phyloP scores from a whole-genome alignment of 2,797 vertebrate genomes.

The Acomys russatus region DNA sequence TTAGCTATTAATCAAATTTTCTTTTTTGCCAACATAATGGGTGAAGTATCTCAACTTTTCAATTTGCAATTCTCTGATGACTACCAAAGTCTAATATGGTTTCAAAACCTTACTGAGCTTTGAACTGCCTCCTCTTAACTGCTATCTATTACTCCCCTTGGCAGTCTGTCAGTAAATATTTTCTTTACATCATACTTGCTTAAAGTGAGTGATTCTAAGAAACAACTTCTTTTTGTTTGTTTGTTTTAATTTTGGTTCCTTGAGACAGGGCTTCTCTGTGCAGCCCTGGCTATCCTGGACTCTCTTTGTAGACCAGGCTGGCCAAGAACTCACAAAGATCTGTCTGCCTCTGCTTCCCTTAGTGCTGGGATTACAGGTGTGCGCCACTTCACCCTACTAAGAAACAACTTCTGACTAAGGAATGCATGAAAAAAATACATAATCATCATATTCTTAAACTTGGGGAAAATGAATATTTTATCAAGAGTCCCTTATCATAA shows the following conservation, averaged over 20 bases:
- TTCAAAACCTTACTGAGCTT: constrained; percentile 6
- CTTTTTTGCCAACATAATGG: background rate
- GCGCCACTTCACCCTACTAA: background rate
- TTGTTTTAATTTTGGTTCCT: no score
- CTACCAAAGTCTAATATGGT: background rate
- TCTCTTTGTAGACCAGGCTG: no score
- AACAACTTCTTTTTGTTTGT: background rate
- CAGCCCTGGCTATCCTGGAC: no score
- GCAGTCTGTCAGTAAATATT: background rate
- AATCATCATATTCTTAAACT: background rate
- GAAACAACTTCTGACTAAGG: background rate
- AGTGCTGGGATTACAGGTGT: no score
- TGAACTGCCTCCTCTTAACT: background rate
- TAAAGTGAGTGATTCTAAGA: background rate
- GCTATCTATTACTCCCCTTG: background rate
- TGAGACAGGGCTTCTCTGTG: no score
- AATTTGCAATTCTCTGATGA: constrained; percentile 22
- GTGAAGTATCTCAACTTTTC: constrained; percentile 18
- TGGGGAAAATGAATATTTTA: background rate
- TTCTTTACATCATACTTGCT: background rate
- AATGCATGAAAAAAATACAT: background rate
- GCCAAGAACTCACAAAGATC: no score
- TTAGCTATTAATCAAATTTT: background rate
- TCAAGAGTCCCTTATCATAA: background rate
- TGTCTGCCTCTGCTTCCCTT: no score